Base-by-base conservation (phyloP, 1,140 invertebrate species). In the Seison nebaliae region DNA sequence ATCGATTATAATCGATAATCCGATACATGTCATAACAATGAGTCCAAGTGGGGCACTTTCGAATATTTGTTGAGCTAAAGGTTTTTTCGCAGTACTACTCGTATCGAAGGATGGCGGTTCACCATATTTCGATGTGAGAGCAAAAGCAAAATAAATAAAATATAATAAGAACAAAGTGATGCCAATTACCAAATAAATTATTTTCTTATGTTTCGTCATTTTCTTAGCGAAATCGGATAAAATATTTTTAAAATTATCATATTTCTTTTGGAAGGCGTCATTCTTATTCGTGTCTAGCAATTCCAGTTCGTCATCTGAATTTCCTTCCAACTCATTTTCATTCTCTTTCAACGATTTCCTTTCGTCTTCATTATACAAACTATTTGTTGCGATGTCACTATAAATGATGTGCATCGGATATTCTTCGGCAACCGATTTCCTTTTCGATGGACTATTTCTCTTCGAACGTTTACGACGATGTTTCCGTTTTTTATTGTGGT, bases 71-170 rank as follows among this genome's bases (percentile, higher is more conserved):
- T 12, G 29, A 28, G 17, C n/a, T n/a, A 20, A 36, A 36, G 0
- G 35, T 24, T 36, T 36, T 36, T 29, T 28, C 17, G 15, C 19
- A 7, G 28, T 36, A 28, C 17, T n/a, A n/a, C n/a, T n/a, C n/a
- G n/a, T n/a, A n/a, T n/a, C n/a, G n/a, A n/a, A n/a, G n/a, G n/a
- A n/a, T n/a, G n/a, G n/a, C n/a, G n/a, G n/a, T n/a, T n/a, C n/a
- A n/a, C n/a, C n/a, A n/a, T n/a, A n/a, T n/a, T n/a, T n/a, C n/a
- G n/a, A n/a, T n/a, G n/a, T n/a, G n/a, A 36, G 28, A 4, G 35
- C 20, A 29, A 36, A 36, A 12, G 24, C 35, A 20, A 36, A 36
- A 28, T 36, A 36, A n/a, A 36, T 12, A 8, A 28, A 28, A 29
- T 36, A 36, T 7, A 36, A 29, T 28, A 36, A 12, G 5, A 22